Base-by-base conservation (phyloP, 2,888 invertebrate genomes). In the Amblyjoppa fuscipennis region DNA sequence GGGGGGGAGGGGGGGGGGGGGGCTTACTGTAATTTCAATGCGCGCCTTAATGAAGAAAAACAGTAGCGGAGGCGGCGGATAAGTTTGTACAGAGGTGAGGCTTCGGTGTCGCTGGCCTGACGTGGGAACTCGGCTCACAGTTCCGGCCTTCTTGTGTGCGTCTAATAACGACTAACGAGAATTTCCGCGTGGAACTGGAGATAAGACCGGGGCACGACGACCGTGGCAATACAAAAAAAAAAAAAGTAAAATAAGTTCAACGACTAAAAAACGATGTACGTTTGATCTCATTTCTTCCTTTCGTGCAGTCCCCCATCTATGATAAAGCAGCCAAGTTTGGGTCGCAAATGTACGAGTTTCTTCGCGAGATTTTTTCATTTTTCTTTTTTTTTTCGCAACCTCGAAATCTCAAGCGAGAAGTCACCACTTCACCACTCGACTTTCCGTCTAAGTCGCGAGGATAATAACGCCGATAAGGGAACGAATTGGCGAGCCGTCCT, bases 121-220 rank as follows among this genome's bases (percentile, higher is more conserved):
- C 78, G 84, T 85, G 84, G 74, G 78, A 85, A 85, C 78, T 78
- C 81, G 81, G 69, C 74, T 81, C 71, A 38, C 45, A 84, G 51
- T 81, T 85, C 84, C 81, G 81, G 78, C 53, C 78, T 74, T 71
- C 70, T 49, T 70, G 34, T 70, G 38, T 81, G 59, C 25, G 38
- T 73, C 38, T 41, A 59, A 70, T 34, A 59, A 74, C 56, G 41
- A 20, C 38, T 64, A 70, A 78, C 51, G 61, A 81, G 20, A 68
- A 78, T 59, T 83, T 83, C 78, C 68, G 66, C 49, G 38, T 76
- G 66, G 25, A 53, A 76, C 53, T 25, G 16, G 49, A 49, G 25
- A 66, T 25, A 68, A n/a, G 41, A 34, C 34, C 45, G 9, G 25
- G 13, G 31, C 11, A 41, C 20, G 51, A 53, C 20, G 34, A 4